Evolutionary conservation across 2,113 vertebrate genomes (phyloP).

Genomic region (Shinisaurus crocodilurus): DNA sequence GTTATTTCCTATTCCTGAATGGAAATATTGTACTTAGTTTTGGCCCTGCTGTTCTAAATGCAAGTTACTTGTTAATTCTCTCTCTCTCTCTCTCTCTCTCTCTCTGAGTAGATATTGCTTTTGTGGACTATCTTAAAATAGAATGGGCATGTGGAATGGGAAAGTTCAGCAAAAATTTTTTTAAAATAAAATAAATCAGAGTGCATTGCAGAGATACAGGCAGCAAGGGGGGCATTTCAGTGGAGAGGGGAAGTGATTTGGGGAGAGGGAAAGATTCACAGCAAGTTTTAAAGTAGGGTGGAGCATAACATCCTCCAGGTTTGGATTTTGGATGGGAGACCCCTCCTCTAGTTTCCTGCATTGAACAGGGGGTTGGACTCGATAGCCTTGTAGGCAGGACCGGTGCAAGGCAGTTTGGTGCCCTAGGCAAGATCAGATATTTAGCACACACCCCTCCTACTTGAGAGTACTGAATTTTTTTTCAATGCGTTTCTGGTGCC

Average conservation of each 20-base stretch:
- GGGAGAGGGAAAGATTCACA: neutral
- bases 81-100: neutral
- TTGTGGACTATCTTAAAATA: neutral
- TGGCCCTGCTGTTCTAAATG: constrained; percentile 47
- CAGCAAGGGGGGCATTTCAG: neutral
- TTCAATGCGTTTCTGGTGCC: too few relatives aligned
- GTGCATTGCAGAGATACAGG: too few relatives aligned
- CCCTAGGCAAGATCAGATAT: too few relatives aligned
- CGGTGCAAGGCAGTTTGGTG: too few relatives aligned
- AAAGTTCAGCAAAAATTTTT: too few relatives aligned
- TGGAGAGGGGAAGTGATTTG: neutral
- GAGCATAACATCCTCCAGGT: neutral
- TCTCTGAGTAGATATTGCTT: neutral
- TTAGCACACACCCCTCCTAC: too few relatives aligned
- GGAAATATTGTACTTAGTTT: constrained; percentile 64
- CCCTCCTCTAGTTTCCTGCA: too few relatives aligned
- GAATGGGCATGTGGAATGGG: neutral
- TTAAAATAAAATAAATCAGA: too few relatives aligned
- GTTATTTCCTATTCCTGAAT: constrained; percentile 56
- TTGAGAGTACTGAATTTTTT: too few relatives aligned
- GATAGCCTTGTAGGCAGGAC: too few relatives aligned
- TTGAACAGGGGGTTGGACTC: too few relatives aligned
- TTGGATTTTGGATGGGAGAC: neutral
- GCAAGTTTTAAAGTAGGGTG: neutral
- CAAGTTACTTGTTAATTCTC: constrained; percentile 20